These are phyloP conservation scores for Ictidomys tridecemlineatus DNA, from an alignment of 2,113 vertebrate genomes.

Conservation along the genomic window DNA sequence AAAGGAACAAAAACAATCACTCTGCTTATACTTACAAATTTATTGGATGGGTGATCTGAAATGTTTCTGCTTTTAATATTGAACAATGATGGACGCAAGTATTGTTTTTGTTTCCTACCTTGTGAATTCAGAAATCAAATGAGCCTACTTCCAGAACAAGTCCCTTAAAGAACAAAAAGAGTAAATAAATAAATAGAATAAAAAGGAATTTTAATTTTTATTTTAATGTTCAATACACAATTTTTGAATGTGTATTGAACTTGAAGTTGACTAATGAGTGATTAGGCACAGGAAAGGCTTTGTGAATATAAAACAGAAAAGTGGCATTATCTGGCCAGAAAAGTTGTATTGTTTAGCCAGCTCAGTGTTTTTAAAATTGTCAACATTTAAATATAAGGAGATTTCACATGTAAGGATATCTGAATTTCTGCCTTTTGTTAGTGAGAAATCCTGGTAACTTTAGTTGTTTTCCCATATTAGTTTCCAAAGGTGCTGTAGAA, in stretches of 20 bases:
- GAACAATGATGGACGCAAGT: background rate
- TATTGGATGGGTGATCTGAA: background rate
- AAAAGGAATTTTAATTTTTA: background rate
- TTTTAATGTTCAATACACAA: too few species aligned
- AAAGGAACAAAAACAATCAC: background rate
- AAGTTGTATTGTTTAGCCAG: background rate
- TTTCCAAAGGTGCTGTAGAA: background rate
- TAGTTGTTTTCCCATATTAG: background rate
- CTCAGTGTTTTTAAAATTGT: background rate
- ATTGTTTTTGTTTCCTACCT: background rate
- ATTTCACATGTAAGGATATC: background rate
- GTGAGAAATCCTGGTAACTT: background rate
- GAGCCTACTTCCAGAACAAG: background rate
- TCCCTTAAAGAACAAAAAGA: background rate
- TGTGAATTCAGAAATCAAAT: background rate
- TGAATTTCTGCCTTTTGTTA: background rate
- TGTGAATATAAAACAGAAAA: background rate
- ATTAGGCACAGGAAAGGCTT: background rate
- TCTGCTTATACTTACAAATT: background rate
- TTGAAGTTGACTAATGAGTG: background rate
- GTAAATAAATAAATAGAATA: background rate
- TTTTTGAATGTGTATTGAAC: background rate
- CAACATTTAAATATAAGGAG: slow-evolving; percentile 4
- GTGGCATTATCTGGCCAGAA: background rate
- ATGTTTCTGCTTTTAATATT: background rate